These are phyloP conservation scores for Drosophila trapezifrons DNA, from an alignment of 1,140 invertebrate species.

Conservation along the genomic window DNA sequence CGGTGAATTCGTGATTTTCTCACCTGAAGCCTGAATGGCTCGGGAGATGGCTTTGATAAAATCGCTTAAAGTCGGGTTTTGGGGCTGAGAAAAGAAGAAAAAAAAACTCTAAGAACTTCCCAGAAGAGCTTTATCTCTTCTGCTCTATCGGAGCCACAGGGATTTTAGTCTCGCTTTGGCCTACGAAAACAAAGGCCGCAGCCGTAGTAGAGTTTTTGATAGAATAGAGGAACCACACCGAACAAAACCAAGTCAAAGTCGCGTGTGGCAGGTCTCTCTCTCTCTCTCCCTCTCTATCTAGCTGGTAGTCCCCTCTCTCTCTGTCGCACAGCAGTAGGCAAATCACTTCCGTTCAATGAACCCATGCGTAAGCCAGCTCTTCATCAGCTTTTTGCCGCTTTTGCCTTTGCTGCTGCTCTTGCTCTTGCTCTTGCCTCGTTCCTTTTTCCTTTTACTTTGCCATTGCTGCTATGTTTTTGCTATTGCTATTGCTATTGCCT, in stretches of 20 bases:
- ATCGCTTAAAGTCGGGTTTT: conserved; percentile 22
- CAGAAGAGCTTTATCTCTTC: conserved; percentile 43
- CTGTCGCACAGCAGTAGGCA: conserved; percentile 59
- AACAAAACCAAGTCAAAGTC: conserved; percentile 60
- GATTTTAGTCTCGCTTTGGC: conserved; percentile 29
- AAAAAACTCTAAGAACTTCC: conserved; percentile 27
- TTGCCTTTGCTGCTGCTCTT: conserved; percentile 17
- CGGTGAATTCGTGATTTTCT: conserved; percentile 19
- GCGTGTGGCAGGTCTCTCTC: conserved; percentile 31
- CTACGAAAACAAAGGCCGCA: conserved; percentile 11
- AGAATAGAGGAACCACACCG: conserved; percentile 11
- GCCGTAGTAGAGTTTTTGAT: conserved; percentile 28
- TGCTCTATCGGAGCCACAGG: conserved; percentile 37
- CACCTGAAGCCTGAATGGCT: conserved; percentile 20
- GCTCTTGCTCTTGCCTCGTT: conserved; percentile 26
- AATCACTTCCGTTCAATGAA: conserved; percentile 83
- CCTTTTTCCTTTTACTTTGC: conserved; percentile 37
- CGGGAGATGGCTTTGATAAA: conserved; percentile 26
- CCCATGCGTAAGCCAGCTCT: conserved; percentile 78
- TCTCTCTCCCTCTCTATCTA: neutral
- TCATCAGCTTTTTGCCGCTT: conserved; percentile 48
- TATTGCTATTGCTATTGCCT: conserved; percentile 40
- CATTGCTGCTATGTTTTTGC: conserved; percentile 32
- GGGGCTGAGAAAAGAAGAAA: conserved; percentile 5
- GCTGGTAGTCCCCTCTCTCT: conserved; percentile 2